phyloP scores from a whole-genome alignment of 2,888 invertebrate genomes.

The Monopis laevigella region DNA sequence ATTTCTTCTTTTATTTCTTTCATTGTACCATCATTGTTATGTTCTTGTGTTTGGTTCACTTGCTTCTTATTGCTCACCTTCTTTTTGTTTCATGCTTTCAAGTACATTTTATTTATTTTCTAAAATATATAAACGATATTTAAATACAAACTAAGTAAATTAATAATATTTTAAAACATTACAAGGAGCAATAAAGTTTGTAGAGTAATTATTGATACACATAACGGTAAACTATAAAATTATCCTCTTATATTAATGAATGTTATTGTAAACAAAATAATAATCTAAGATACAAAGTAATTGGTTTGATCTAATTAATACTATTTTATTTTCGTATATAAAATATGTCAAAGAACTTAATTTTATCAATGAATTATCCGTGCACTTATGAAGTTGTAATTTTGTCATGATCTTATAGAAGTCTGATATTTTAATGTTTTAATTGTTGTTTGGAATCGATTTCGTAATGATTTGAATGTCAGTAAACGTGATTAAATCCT shows the following conservation, averaged over 20 bases:
- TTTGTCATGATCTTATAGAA: no score
- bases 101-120: slow-evolving; percentile 23
- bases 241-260: no score
- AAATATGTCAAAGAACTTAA: no score
- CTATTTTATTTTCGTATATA: no score
- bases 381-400: no score
- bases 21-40: background rate
- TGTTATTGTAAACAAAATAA: no score
- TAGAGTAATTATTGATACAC: no score
- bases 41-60: slow-evolving; percentile 8
- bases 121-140: slow-evolving; percentile 26
- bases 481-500: background rate
- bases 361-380: no score
- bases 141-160: slow-evolving; percentile 24
- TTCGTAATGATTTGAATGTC: slow-evolving; percentile 30
- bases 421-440: no score
- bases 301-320: no score
- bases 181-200: slow-evolving; percentile 59
- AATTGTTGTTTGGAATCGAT: slow-evolving; percentile 68
- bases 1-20: slow-evolving; percentile 28
- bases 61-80: slow-evolving; percentile 28
- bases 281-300: no score
- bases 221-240: no score
- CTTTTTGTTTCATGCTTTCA: slow-evolving; percentile 17
- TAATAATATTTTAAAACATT: slow-evolving; percentile 59